Base-by-base conservation (phyloP, 2,797 vertebrate species). In the Malacoraja senta region DNA sequence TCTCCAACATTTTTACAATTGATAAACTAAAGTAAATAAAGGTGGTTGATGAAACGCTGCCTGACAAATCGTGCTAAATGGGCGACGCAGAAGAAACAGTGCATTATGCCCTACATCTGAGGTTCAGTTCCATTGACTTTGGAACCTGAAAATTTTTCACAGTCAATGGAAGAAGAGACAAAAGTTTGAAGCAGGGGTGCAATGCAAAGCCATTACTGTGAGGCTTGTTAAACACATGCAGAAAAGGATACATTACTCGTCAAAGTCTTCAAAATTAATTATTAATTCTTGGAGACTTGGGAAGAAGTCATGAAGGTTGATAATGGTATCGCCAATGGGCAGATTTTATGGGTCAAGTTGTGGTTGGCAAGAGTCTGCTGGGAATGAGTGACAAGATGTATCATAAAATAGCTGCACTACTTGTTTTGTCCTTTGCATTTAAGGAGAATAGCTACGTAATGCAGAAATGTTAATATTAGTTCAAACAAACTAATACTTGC, bases 401-500 rank as follows among this genome's bases (percentile, higher is more conserved):
- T 26, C 8, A 8, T 68, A 88, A 68, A 7, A 21, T 35, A 35
- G 1, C 58, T 19, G 29, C 7, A 19, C 58, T 19, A 32, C n/a
- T 68, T 3, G 61, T 9, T 32, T 35, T 68, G n/a, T 68, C 7
- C 6, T 68, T 68, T 88, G 63, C 84, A 35, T 9, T 35, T 68
- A 86, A 1, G n/a, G 8, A 1, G n/a, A 88, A 88, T 63, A 21
- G 61, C 61, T 32, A 88, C 84, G 35, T 88, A n/a, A 88, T 88
- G 84, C 63, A 35, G 61, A 24, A 88, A 44, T 68, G 84, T 68
- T 35, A 65, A 68, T 68, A 35, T 88, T 88, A 35, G 84, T 68
- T 88, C 65, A 88, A 88, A 21, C 84, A 88, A 38, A 79, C 32
- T 38, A 88, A 88, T 88, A 88, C 63, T 88, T 88, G 84, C 84